Base-by-base conservation (phyloP, 2,888 invertebrate genomes). In the Lithophane leautieri region DNA sequence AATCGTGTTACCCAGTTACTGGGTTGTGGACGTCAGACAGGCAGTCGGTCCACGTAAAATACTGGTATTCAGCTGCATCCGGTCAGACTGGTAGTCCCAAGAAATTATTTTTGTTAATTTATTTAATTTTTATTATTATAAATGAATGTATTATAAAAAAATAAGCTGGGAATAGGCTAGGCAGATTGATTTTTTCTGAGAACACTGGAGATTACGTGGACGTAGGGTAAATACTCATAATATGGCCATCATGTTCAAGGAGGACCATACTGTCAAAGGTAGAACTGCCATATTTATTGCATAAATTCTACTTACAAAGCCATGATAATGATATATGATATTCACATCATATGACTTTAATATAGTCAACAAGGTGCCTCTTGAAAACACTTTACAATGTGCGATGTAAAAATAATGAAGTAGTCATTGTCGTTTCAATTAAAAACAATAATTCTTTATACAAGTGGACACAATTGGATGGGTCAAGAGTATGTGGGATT, bases 381-480 rank as follows among this genome's bases (percentile, higher is more conserved):
- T 65, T 58, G 40, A 67, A 54, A 52, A 66, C 73, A 73, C 52
- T 44, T 47, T 22, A 61, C 56, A 63, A 61, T 42, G 69, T 73
- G 66, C n/a, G 40, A 60, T 44, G 60, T 28, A 71, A 79, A 58
- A n/a, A n/a, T n/a, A n/a, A 66, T 61, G 61, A 75, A 66, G 69
- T 63, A 58, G 67, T 83, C 90, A 91, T 88, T 92, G 93, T 83
- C 90, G 72, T 90, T 91, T 92, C 90, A 93, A 93, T 93, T 93
- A 92, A 91, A 90, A 90, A 89, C 91, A 92, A 92, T 91, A 87
- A 89, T 85, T 83, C 78, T 79, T 83, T 81, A 79, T 86, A 75
- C 79, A 82, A 82, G 66, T 82, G 86, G 70, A 12, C 16, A 40
- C 70, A 79, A 74, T 77, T 79, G 81, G 60, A 44, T 14, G 69